phyloP scores from a whole-genome alignment of 1,140 invertebrate genomes.

The Ganaspis sp. region DNA sequence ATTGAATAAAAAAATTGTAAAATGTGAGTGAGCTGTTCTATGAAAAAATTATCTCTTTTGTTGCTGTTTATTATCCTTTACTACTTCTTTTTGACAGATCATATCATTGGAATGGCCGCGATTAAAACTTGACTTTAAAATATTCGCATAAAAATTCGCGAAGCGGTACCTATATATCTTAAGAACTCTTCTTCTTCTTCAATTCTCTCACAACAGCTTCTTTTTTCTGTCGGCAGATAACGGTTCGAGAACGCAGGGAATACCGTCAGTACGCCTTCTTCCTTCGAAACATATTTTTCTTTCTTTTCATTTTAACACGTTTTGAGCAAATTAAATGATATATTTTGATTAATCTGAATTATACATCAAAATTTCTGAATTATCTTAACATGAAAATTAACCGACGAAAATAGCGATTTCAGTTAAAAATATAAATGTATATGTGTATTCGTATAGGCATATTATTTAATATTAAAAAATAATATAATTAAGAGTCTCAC shows the following conservation, averaged over 20 bases:
- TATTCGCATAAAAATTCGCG: conserved; percentile 10
- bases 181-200: conserved; percentile 3
- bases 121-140: background rate
- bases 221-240: conserved; percentile 9
- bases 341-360: background rate
- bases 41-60: no score
- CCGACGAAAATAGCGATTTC: no score
- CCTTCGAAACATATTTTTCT: background rate
- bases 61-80: no score
- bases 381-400: no score
- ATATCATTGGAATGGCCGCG: background rate
- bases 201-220: conserved; percentile 2
- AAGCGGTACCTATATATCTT: conserved; percentile 4
- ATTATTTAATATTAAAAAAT: no score
- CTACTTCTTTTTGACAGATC: no score
- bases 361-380: no score
- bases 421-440: no score
- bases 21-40: no score
- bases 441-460: no score
- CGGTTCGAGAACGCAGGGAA: background rate
- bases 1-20: no score
- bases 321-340: background rate
- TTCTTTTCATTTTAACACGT: conserved; percentile 10
- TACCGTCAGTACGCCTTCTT: background rate
- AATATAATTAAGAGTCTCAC: no score